Evolutionary conservation across 1,140 invertebrate species (phyloP), one percentile per base, ranked within the genome.

Genomic region (Contarinia nasturtii): DNA sequence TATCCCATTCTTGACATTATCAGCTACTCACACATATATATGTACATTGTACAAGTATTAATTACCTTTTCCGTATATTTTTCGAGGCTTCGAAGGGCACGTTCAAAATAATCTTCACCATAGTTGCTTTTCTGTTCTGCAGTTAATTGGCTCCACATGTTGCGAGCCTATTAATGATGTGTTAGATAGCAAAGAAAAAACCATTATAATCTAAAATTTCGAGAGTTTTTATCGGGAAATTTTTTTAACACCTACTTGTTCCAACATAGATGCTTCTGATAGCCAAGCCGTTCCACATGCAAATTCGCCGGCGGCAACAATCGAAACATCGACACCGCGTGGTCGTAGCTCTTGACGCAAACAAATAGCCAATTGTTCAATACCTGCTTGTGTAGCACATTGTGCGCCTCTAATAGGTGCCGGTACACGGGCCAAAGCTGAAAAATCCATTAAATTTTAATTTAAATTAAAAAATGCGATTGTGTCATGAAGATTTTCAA

Each of bases 291-390:
- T 81, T 56, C 83, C 82, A 7, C 81, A 77, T 2, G 82, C 74
- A 52, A 79, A 82, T 64, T 86, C 80, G 42, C 83, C 81, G 34
- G 86, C 83, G 54, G 88, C 85, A 42, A 91, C 80, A 15, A 89
- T 74, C 38, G 80, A 61, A 53, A 80, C 70, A 71, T 88, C 75
- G 52, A 82, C 74, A 53, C 79, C 71, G 57, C 80, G 75, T 50
- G 74, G 72, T 54, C 79, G 76, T 67, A 90, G 79, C 66, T 90
- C 86, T 50, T 83, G 68, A 45, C 86, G 71, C 20, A 92, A 67
- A 55, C 84, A 89, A 41, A 80, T 75, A 20, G 79, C 79, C 59
- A 86, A 80, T 2, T 82, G 80, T 58, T 89, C 82, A 1, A 90
- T 65, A 1, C 80, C 86, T 50, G 81, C 81, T 57, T 80, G 65